These are phyloP conservation scores for Ceraclea dissimilis DNA, from an alignment of 2,888 invertebrate species.

Conservation along the genomic window DNA sequence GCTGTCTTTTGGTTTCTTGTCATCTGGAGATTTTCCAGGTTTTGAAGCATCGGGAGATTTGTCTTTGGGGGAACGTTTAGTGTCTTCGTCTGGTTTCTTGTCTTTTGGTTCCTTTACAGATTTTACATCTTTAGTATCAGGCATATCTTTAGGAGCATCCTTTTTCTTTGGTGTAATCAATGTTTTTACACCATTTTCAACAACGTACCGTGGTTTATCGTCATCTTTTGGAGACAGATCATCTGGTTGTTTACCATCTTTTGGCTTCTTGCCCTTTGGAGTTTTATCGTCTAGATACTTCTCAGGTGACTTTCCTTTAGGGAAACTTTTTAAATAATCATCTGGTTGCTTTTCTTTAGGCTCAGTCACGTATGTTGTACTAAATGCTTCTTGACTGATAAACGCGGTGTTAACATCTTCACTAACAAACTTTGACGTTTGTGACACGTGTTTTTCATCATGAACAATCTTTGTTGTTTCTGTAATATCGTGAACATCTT, in stretches of 20 bases:
- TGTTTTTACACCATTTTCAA: constrained; percentile 13
- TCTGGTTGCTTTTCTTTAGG: constrained; percentile 7
- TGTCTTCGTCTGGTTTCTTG: neutral
- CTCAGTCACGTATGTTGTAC: constrained; percentile 8
- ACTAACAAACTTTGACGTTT: constrained; percentile 5
- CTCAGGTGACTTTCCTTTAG: constrained; percentile 10
- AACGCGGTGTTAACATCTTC: constrained; percentile 11
- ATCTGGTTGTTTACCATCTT: constrained; percentile 8
- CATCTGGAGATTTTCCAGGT: neutral
- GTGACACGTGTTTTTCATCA: constrained; percentile 8
- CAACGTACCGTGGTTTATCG: constrained; percentile 3
- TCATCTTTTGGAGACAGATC: neutral
- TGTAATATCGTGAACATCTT: neutral
- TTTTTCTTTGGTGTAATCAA: constrained; percentile 24
- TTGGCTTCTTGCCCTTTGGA: neutral
- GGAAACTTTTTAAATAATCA: constrained; percentile 3
- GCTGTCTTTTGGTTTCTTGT: constrained; percentile 6
- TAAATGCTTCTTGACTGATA: constrained; percentile 6
- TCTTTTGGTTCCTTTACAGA: neutral
- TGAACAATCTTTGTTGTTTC: constrained; percentile 12
- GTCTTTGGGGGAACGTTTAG: neutral
- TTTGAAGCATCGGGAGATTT: constrained; percentile 4
- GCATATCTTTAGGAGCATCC: neutral
- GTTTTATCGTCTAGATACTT: constrained; percentile 7
- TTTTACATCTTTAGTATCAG: neutral